Evolutionary conservation across 35 echinoderm and acorn worm species (phyloP), one percentile per base, ranked within the genome.

Genomic region (Heliocidaris tuberculata): DNA sequence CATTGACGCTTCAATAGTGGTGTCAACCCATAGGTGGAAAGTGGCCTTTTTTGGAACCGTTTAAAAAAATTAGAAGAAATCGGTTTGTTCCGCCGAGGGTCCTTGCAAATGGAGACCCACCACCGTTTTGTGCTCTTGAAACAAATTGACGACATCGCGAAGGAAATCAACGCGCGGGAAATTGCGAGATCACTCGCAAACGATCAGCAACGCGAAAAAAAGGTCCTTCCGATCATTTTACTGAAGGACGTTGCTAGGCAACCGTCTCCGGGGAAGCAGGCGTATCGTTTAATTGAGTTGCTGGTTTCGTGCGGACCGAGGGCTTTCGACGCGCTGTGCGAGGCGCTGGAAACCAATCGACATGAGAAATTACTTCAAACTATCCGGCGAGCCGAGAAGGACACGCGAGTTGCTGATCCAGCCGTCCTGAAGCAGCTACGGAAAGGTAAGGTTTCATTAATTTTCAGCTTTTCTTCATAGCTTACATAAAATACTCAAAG

Each of bases 181-280:
- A 30, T 93, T 13, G 91, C 91, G 17, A 48, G 29, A 24, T 52
- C 91, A 9, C 91, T 93, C 17, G 47, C 91, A 13, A 59, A 59
- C 50, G 48, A 59, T 48, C 87, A 89, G 16, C 65, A 78, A 78
- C 65, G 65, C 27, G 65, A 78, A 78, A 78, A 78, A n/a, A 13
- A 48, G 47, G 91, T 59, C 15, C 91, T 93, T 49, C 91, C 91
- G 13, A 48, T 48, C 91, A 52, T 93, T 93, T 48, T 93, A 5
- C 91, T 49, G 91, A 48, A 93, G 50, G 91, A 93, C 50, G 91
- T 93, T 93, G 91, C 91, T 48, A 24, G 50, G 50, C 91, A 93
- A 93, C 91, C 91, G 91, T 93, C 91, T 49, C 91, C 91, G 13
- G 48, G 91, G 91, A 32, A 93, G 50, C 91, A 59, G 30, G 91